These are phyloP conservation scores for Eutrigla gurnardus DNA, from an alignment of 2,797 vertebrate genomes.

Conservation along the genomic window DNA sequence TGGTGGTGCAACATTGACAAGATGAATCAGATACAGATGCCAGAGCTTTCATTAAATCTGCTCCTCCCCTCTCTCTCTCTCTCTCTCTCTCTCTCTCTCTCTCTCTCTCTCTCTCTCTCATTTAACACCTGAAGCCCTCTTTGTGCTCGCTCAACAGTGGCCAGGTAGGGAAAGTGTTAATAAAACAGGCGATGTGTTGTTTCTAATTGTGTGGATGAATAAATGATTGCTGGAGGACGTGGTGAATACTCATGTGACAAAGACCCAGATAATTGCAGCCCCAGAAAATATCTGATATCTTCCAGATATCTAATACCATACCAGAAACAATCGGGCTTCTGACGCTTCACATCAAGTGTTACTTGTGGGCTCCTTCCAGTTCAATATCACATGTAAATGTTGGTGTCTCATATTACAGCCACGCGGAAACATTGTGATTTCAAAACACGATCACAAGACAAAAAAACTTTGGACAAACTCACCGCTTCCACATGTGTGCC, in stretches of 20 bases:
- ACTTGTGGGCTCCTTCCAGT: background rate
- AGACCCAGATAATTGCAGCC: slow-evolving; percentile 48
- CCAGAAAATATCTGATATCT: slow-evolving; percentile 50
- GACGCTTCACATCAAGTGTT: slow-evolving; percentile 6
- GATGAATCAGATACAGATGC: slow-evolving; percentile 81
- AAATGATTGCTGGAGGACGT: slow-evolving; percentile 72
- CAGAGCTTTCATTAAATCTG: slow-evolving; percentile 80
- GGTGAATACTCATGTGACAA: slow-evolving; percentile 46
- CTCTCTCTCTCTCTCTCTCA: slow-evolving; percentile 12
- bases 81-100: slow-evolving; percentile 4
- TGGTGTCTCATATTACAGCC: background rate
- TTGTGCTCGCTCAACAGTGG: slow-evolving; percentile 54
- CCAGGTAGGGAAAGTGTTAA: slow-evolving; percentile 77
- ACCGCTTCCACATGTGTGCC: too few relatives aligned
- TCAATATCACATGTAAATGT: slow-evolving; percentile 3
- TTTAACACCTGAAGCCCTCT: slow-evolving; percentile 74
- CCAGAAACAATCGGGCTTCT: slow-evolving; percentile 13
- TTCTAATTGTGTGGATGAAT: slow-evolving; percentile 73
- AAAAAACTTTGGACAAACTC: background rate
- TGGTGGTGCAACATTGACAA: slow-evolving; percentile 73
- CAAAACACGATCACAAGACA: background rate
- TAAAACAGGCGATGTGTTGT: slow-evolving; percentile 54
- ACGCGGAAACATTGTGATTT: background rate
- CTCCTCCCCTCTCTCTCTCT: slow-evolving; percentile 35
- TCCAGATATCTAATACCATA: slow-evolving; percentile 24